Conservation (phyloP, 2,797 vertebrate genomes). For the Ctenosaura bakeri region DNA sequence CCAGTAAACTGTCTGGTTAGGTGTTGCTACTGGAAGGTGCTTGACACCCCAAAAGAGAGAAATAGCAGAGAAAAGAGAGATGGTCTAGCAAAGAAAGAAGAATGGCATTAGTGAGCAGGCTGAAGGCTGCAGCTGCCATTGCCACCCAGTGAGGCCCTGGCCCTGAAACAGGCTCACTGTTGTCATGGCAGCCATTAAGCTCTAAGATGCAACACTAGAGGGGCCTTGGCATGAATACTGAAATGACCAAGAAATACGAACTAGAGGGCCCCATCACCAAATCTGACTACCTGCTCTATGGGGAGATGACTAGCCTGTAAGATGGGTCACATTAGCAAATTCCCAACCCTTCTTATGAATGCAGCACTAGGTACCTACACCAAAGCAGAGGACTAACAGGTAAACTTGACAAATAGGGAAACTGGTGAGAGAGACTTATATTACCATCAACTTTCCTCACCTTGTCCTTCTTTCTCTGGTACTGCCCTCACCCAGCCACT, state of each 20-base stretch:
- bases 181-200: background rate
- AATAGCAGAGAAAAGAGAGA: too few relatives aligned
- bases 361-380: background rate
- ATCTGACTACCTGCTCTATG: background rate
- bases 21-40: too few relatives aligned
- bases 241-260: slow-evolving; percentile 1
- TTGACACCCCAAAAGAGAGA: too few relatives aligned
- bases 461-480: background rate
- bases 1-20: too few relatives aligned
- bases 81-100: too few relatives aligned
- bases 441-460: background rate
- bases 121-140: too few relatives aligned
- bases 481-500: background rate
- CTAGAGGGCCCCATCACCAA: background rate
- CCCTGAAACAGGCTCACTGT: background rate
- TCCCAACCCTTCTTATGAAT: background rate
- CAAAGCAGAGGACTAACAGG: background rate
- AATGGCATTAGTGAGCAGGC: too few relatives aligned
- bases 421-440: background rate
- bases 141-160: too few relatives aligned
- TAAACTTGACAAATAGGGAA: background rate
- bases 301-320: background rate
- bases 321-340: background rate
- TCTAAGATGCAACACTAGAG: background rate
- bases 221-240: background rate